Conservation (phyloP, 2,888 invertebrate genomes). For the Itoplectis maculator region DNA sequence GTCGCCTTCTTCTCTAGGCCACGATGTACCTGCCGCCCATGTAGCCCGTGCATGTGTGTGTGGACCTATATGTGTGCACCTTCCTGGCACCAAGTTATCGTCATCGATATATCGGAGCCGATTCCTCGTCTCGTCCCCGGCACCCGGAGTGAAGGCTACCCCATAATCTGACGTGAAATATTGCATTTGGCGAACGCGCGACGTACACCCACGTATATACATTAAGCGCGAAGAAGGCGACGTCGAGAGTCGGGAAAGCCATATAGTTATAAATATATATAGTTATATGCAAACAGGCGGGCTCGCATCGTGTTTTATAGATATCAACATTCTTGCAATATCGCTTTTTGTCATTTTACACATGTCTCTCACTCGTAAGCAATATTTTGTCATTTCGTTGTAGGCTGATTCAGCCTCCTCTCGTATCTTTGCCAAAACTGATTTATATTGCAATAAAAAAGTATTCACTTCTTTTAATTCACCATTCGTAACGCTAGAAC, state of each 20-base stretch:
- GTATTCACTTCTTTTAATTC: too few species aligned
- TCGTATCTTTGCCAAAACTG: not conserved
- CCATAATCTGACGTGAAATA: slow-evolving; percentile 78
- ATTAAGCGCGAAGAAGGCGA: slow-evolving; percentile 21
- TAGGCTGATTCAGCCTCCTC: too few species aligned
- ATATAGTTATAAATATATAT: not conserved
- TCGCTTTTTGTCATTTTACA: not conserved
- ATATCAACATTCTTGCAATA: slow-evolving; percentile 15
- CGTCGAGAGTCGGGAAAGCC: slow-evolving; percentile 33
- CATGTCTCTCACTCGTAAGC: not conserved
- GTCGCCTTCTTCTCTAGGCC: slow-evolving; percentile 5
- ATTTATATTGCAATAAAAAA: not conserved
- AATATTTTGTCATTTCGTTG: not conserved
- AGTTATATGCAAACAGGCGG: not conserved
- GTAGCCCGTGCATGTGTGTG: slow-evolving; percentile 1
- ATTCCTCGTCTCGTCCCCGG: slow-evolving; percentile 50
- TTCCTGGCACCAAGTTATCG: slow-evolving; percentile 68
- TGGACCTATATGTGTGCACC: not conserved
- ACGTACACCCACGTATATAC: slow-evolving; percentile 61
- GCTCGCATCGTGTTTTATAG: not conserved
- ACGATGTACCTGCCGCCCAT: not conserved
- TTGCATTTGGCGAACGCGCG: slow-evolving; percentile 73
- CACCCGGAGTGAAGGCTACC: slow-evolving; percentile 57
- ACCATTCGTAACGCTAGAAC: too few species aligned
- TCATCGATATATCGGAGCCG: slow-evolving; percentile 72